These are phyloP conservation scores for Rhyzopertha dominica DNA, from an alignment of 1,140 invertebrate species.

Conservation along the genomic window DNA sequence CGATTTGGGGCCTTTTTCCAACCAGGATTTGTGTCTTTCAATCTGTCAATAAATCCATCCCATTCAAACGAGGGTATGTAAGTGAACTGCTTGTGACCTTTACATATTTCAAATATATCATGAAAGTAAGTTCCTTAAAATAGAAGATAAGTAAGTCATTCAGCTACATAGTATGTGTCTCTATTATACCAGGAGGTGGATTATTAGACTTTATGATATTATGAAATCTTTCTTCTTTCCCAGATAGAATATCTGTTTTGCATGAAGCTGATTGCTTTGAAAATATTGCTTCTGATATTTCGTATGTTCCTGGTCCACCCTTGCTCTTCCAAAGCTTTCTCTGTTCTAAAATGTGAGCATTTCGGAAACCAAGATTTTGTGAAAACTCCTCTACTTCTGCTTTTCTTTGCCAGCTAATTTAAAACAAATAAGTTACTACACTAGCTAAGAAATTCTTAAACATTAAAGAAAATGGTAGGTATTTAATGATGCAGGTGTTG, in stretches of 20 bases:
- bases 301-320: slow-evolving; percentile 35
- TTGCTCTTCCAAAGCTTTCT: slow-evolving; percentile 23
- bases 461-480: too few species aligned
- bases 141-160: slow-evolving; percentile 2
- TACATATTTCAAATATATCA: slow-evolving; percentile 8
- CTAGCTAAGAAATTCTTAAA: too few species aligned
- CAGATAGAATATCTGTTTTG: too few species aligned
- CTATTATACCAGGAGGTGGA: slow-evolving; percentile 26
- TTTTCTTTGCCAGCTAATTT: slow-evolving; percentile 34
- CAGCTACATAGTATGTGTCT: neutral
- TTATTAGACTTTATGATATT: slow-evolving; percentile 8
- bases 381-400: slow-evolving; percentile 34
- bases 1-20: slow-evolving; percentile 27
- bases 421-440: too few species aligned
- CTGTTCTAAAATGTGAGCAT: slow-evolving; percentile 27
- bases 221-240: slow-evolving; percentile 21
- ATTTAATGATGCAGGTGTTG: too few species aligned
- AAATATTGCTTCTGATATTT: slow-evolving; percentile 28
- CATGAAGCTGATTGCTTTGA: slow-evolving; percentile 19
- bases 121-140: slow-evolving; percentile 17
- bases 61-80: slow-evolving; percentile 29
- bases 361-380: slow-evolving; percentile 33
- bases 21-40: slow-evolving; percentile 20
- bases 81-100: slow-evolving; percentile 22
- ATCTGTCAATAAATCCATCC: slow-evolving; percentile 30